Percentiles rank a stretch among this genome's conserved stretches.
Evolutionary conservation across 2,113 vertebrate genomes (phyloP).

Genomic region (Hemiprocne comata): DNA sequence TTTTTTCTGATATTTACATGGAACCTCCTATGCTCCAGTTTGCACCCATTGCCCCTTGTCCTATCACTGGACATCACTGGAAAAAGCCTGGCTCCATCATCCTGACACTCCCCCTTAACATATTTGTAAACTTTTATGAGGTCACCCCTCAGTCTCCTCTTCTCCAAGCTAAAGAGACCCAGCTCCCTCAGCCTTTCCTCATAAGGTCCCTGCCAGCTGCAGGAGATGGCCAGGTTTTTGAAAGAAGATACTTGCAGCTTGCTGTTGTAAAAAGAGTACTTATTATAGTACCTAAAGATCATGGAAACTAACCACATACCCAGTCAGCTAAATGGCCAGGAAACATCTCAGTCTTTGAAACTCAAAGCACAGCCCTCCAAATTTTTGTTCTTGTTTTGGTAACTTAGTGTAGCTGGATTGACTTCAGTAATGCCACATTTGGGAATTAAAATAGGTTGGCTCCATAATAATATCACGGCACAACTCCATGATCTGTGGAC

Average conservation of each 20-base stretch:
- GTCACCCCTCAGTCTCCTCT: too few species aligned
- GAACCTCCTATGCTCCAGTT: too few species aligned
- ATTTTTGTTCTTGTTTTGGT: not conserved
- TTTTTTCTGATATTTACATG: too few species aligned
- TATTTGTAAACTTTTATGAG: too few species aligned
- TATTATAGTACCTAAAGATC: not conserved
- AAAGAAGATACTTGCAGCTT: not conserved
- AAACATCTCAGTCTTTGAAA: not conserved
- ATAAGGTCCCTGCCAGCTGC: not conserved
- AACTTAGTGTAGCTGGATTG: not conserved
- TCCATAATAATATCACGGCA: not conserved
- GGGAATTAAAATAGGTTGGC: not conserved
- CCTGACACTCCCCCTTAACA: too few species aligned
- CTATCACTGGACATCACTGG: too few species aligned
- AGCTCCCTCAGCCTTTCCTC: too few species aligned
- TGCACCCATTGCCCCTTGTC: too few species aligned
- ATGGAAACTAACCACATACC: not conserved
- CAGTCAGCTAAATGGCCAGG: not conserved
- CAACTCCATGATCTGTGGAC: not conserved
- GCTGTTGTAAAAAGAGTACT: not conserved
- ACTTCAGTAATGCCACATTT: not conserved
- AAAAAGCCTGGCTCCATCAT: too few species aligned
- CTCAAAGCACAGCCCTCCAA: not conserved
- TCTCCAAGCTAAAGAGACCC: too few species aligned
- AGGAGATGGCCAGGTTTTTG: not conserved